Percentiles rank a stretch among this genome's conserved stretches.
Conservation (phyloP, 2,888 invertebrate genomes). For the Branchellion lobata region DNA sequence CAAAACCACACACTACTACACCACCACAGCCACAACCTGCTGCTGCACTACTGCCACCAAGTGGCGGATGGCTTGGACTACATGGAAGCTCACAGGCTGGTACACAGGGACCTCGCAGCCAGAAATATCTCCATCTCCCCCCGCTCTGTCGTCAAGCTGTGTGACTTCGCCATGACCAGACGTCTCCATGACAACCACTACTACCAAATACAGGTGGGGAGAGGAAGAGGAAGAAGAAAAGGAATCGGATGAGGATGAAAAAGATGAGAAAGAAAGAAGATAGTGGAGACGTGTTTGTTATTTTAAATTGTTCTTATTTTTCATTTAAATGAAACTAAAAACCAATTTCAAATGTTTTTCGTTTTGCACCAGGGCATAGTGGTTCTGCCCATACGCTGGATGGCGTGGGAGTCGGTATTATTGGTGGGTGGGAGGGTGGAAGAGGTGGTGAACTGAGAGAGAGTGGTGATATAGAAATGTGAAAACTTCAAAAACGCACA, state of each 20-base stretch:
- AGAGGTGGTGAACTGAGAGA: no score
- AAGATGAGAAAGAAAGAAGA: background rate
- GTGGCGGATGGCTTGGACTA: slow-evolving; percentile 69
- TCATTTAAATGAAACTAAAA: no score
- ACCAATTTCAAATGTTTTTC: no score
- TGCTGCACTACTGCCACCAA: slow-evolving; percentile 57
- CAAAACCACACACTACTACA: background rate
- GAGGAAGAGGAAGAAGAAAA: background rate
- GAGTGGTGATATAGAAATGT: no score
- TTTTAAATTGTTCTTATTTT: no score
- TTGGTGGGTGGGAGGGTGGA: slow-evolving; percentile 55
- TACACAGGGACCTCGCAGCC: slow-evolving; percentile 34
- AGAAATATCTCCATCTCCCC: slow-evolving; percentile 67
- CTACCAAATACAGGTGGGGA: slow-evolving; percentile 68
- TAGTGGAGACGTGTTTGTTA: no score
- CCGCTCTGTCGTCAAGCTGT: slow-evolving; percentile 59
- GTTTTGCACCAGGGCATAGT: slow-evolving; percentile 69
- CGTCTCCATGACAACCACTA: slow-evolving; percentile 37
- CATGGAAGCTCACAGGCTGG: background rate
- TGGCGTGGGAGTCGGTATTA: slow-evolving; percentile 82
- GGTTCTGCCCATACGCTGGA: slow-evolving; percentile 81
- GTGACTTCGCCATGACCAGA: slow-evolving; percentile 44
- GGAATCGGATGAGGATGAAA: background rate
- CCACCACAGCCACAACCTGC: slow-evolving; percentile 3
- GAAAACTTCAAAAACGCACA: no score